Evolutionary conservation across 2,113 vertebrate genomes (phyloP).

Genomic region (Ciconia stormi): DNA sequence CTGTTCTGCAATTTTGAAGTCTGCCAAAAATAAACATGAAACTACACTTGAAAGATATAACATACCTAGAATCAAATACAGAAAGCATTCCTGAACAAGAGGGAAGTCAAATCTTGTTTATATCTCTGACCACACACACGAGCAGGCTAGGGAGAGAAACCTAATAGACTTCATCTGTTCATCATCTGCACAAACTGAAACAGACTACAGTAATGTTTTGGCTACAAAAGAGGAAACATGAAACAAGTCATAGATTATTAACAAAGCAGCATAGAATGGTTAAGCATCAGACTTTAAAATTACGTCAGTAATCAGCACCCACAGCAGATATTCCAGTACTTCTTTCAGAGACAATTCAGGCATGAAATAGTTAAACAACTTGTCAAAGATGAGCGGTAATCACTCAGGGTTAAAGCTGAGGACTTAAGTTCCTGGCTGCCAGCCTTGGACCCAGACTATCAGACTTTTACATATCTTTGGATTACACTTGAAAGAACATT

Average conservation of each 20-base stretch:
- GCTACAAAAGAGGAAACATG: neutral
- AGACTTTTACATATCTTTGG: neutral
- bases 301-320: neutral
- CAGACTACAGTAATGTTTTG: neutral
- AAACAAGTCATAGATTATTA: neutral
- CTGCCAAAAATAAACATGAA: neutral
- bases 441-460: slow-evolving; percentile 12
- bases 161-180: neutral
- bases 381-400: neutral
- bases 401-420: neutral
- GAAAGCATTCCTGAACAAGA: neutral
- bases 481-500: slow-evolving; percentile 23
- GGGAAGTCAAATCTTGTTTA: neutral
- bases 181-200: neutral
- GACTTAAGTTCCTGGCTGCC: neutral
- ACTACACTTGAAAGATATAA: neutral
- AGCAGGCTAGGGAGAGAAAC: neutral
- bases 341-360: neutral
- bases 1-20: neutral
- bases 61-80: neutral
- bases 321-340: neutral
- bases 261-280: neutral
- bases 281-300: neutral
- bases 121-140: neutral
- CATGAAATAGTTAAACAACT: neutral